Base-by-base conservation (phyloP, 2,797 vertebrate species). In the Enteromius argenteus region DNA sequence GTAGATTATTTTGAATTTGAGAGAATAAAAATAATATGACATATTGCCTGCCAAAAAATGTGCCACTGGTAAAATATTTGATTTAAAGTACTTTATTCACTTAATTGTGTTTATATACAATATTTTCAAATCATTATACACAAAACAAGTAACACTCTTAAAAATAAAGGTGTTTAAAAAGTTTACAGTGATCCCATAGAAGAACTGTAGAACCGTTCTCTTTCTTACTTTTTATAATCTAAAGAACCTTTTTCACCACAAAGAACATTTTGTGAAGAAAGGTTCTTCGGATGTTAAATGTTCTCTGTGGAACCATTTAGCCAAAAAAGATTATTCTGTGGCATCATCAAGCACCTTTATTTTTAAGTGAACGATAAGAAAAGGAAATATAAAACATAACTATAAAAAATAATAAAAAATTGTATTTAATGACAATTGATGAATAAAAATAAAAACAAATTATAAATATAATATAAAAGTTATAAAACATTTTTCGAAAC, bases 21-120 rank as follows among this genome's bases (percentile, higher is more conserved):
- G 79, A 42, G n/a, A 56, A 68, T 80, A 56, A 30, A 56, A 42
- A 69, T 56, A 56, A 15, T 44, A 42, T 73, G 17, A 66, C 30
- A 19, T 19, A 35, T 8, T 35, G 15, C n/a, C n/a, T 1, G 13
- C 14, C 13, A 46, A 71, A 27, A 46, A 72, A n/a, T 2, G 67
- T 69, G 37, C 7, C 21, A 23, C 19, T 13, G 21, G 19, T 67
- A 5, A 68, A 11, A 66, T 37, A 67, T 67, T 21, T 53, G 2
- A 53, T 53, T 51, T 51, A 51, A 51, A 51, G 49, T 51, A 19
- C 49, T 23, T 60, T 27, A 60, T 60, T 60, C 11, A 1, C n/a
- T 27, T 23, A n/a, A 5, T 60, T 27, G 56, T 60, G 23, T 60
- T 60, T 27, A 27, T 62, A 15, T 30, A 3, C 11, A 62, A 62